Percentiles rank a stretch among this genome's conserved stretches.
Evolutionary conservation across 2,113 vertebrate species (phyloP).

Genomic region (Panthera leo): DNA sequence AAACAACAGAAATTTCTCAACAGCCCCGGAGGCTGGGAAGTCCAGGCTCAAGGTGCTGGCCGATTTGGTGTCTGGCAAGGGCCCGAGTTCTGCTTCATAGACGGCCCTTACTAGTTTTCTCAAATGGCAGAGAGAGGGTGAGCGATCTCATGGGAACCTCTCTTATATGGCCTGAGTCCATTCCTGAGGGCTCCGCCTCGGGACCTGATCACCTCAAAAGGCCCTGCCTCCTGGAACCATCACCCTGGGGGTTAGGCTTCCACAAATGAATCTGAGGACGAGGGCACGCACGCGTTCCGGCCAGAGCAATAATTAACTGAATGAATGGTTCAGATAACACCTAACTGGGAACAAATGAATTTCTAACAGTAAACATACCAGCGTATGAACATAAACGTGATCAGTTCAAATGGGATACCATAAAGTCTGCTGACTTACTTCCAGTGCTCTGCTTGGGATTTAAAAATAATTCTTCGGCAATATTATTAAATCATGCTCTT

Average conservation of each 20-base stretch:
- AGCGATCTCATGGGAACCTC: not conserved
- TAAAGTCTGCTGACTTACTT: not conserved
- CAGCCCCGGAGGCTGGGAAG: not conserved
- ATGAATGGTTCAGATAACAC: not conserved
- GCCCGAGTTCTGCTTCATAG: not conserved
- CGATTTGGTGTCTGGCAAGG: not conserved
- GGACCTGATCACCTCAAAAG: not conserved
- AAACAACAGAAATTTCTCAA: not conserved
- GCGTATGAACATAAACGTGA: not conserved
- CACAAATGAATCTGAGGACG: too few species aligned
- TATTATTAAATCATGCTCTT: conserved; percentile 7
- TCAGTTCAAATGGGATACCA: not conserved
- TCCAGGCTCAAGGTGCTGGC: not conserved
- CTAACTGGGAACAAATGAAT: conserved; percentile 37
- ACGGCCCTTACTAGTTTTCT: not conserved
- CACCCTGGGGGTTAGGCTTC: not conserved
- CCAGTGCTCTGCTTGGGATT: not conserved
- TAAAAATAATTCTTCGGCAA: not conserved
- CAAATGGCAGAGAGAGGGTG: not conserved
- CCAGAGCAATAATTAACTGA: not conserved
- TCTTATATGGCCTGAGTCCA: not conserved
- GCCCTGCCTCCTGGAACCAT: not conserved
- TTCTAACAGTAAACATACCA: not conserved
- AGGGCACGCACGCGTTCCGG: not conserved
- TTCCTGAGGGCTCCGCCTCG: not conserved